Evolutionary conservation across 2,113 vertebrate species (phyloP), one percentile per base, ranked within the genome.

Genomic region (Corythornis vintsioides): DNA sequence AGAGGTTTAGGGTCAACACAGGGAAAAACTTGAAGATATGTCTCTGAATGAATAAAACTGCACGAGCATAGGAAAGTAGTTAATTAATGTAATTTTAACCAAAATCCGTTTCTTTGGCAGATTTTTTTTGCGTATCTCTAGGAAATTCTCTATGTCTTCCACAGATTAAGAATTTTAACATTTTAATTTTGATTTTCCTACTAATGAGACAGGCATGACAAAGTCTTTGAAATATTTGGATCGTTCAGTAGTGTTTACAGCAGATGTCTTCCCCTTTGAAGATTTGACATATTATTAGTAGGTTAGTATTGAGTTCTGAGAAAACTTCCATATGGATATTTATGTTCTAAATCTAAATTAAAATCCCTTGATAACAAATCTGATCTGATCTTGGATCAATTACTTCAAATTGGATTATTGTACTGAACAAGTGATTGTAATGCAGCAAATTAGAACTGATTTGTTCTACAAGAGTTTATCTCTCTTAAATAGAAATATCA

Each of bases 321-420:
- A 83, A 83, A 97, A 71, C 33, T 73, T 95, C 43, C 42, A 55
- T 86, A 79, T 95, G 92, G 26, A 74, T 47, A 63, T 92, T 95
- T 90, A 89, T 9, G 28, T 79, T 78, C 59, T 92, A 67, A 92
- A 86, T 60, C 18, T 84, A 87, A 95, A 95, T 74, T 88, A 86
- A 88, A 53, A 88, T 79, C 47, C 48, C 93, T 74, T 89, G 65
- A 85, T 91, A 94, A 15, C 13, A 95, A 95, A 92, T 48, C 22
- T 79, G 77, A 64, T 91, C 15, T 89, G 25, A 81, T 93, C 83
- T 72, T 69, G 71, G 85, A 87, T 86, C 84, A 92, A 89, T 88
- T 80, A 3, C 17, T 81, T 70, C 64, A 70, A 75, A 92, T 52
- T 84, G 80, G 40, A 71, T 94, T 92, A 77, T 65, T 91, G 65